Conservation (phyloP, 2,888 invertebrate species). For the Sisyra nigra region DNA sequence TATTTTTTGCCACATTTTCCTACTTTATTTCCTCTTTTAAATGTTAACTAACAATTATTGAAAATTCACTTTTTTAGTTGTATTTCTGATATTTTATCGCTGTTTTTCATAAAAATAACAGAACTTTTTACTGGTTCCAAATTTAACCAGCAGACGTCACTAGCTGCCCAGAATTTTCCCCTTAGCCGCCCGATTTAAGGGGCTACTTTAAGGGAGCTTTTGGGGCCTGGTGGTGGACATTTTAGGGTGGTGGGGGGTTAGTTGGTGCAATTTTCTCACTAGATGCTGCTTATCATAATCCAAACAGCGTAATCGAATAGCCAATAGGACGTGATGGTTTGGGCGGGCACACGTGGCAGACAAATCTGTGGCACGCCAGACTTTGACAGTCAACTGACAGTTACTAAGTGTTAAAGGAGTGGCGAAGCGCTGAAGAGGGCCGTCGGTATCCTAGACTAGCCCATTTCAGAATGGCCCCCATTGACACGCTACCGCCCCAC, state of each 20-base stretch:
- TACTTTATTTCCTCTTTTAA: no score
- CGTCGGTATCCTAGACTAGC: constrained; percentile 16
- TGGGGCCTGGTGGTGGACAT: no score
- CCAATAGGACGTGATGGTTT: constrained; percentile 22
- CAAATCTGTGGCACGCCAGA: constrained; percentile 28
- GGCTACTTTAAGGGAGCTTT: no score
- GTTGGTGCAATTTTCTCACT: not conserved
- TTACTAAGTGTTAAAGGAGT: constrained; percentile 31
- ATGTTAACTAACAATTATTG: no score
- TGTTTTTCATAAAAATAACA: no score
- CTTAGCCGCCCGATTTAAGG: no score
- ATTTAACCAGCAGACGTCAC: no score
- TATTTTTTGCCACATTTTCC: no score
- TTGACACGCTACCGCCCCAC: not conserved
- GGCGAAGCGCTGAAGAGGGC: constrained; percentile 21
- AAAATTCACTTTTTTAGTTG: no score
- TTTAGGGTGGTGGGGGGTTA: not conserved
- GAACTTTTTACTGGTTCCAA: no score
- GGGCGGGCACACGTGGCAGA: constrained; percentile 26
- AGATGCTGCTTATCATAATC: constrained; percentile 22
- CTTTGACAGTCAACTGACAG: constrained; percentile 28
- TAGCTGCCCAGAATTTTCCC: no score
- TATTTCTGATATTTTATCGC: no score
- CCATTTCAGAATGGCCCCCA: constrained; percentile 29
- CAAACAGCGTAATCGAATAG: constrained; percentile 20